Conservation (phyloP, 2,888 invertebrate genomes). For the Cosmorhoe ocellata region DNA sequence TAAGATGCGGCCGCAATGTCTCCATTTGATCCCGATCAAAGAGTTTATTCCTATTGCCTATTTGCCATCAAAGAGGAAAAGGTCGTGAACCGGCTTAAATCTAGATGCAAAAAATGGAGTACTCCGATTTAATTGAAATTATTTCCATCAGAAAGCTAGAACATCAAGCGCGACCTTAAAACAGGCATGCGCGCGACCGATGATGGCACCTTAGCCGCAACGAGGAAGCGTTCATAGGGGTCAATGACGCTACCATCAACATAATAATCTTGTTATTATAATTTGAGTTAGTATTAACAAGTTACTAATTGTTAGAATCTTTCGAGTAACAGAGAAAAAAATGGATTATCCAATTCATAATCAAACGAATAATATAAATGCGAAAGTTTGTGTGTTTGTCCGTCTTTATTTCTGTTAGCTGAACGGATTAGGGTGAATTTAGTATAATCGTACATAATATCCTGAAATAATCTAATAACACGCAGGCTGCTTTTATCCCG, state of each 20-base stretch:
- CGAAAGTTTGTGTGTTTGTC: too few relatives aligned
- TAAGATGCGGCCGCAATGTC: conserved; percentile 80
- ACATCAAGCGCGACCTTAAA: conserved; percentile 68
- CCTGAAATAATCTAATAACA: too few relatives aligned
- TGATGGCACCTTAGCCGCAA: conserved; percentile 66
- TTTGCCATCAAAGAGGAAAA: conserved; percentile 22
- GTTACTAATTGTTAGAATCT: conserved; percentile 33
- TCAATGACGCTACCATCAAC: conserved; percentile 67
- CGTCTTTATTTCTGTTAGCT: too few relatives aligned
- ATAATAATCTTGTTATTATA: conserved; percentile 48
- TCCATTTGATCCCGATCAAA: conserved; percentile 45
- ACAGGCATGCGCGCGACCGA: conserved; percentile 76
- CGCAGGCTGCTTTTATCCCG: too few relatives aligned
- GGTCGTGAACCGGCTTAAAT: not conserved
- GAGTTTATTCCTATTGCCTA: conserved; percentile 16
- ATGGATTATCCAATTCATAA: too few relatives aligned
- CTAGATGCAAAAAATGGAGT: conserved; percentile 42
- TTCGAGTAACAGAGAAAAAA: conserved; percentile 16
- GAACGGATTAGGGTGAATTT: too few relatives aligned
- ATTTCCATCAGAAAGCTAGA: conserved; percentile 63
- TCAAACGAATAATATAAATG: too few relatives aligned
- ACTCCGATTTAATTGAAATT: conserved; percentile 69
- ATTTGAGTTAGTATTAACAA: conserved; percentile 32
- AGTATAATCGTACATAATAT: too few relatives aligned
- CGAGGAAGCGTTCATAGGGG: conserved; percentile 65